phyloP scores from a whole-genome alignment of 2,888 invertebrate genomes.

The Cepaea hortensis region DNA sequence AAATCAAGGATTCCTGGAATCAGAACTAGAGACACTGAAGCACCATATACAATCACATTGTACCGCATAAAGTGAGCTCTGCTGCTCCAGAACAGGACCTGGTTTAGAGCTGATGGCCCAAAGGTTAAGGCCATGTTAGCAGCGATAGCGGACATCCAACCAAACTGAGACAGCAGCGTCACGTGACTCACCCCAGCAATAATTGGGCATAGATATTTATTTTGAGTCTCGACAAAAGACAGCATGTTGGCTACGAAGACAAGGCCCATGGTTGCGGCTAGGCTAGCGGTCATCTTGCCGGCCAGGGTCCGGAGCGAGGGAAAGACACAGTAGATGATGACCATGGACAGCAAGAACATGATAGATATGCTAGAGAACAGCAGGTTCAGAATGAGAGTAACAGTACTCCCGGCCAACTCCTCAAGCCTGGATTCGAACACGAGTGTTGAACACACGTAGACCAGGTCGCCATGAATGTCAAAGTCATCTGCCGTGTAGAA shows the following conservation, averaged over 20 bases:
- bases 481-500: background rate
- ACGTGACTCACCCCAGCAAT: slow-evolving; percentile 40
- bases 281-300: slow-evolving; percentile 24
- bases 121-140: slow-evolving; percentile 52
- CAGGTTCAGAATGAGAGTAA: background rate
- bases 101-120: background rate
- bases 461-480: background rate
- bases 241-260: background rate
- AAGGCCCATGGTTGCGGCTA: slow-evolving; percentile 8
- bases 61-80: background rate
- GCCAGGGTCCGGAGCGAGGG: slow-evolving; percentile 14
- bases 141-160: slow-evolving; percentile 52
- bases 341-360: slow-evolving; percentile 2
- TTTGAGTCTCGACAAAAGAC: background rate
- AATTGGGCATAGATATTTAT: slow-evolving; percentile 36
- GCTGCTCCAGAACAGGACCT: background rate
- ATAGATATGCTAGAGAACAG: slow-evolving; percentile 6
- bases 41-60: slow-evolving; percentile 12
- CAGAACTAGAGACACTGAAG: background rate
- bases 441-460: background rate
- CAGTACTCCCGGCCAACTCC: too few species aligned
- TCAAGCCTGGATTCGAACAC: background rate
- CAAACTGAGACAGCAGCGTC: slow-evolving; percentile 44
- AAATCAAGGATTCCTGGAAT: slow-evolving; percentile 7
- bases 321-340: slow-evolving; percentile 21